These are phyloP conservation scores for Oryzias dopingdopingensis DNA, from an alignment of 2,797 vertebrate species.

Conservation along the genomic window DNA sequence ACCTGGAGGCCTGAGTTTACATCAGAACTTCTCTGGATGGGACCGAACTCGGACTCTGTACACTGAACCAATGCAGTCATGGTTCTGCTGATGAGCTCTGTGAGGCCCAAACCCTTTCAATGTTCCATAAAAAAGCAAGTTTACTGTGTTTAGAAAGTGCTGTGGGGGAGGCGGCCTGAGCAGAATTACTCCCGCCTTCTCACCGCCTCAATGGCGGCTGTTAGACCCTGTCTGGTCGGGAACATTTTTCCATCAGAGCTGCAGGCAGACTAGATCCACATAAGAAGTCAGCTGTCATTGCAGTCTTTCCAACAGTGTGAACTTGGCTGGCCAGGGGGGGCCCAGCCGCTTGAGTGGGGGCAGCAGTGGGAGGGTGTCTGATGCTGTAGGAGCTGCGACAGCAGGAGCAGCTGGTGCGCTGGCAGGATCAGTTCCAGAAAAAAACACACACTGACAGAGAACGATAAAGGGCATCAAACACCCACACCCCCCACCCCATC, in stretches of 20 bases:
- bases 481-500: conserved; percentile 33
- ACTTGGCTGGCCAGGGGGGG: conserved; percentile 47
- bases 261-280: conserved; percentile 35
- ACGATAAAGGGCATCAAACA: conserved; percentile 65
- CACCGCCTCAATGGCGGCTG: too few species aligned
- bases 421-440: conserved; percentile 56
- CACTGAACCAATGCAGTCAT: too few species aligned
- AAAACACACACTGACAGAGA: conserved; percentile 51
- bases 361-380: conserved; percentile 38
- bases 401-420: conserved; percentile 59
- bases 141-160: too few species aligned
- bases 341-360: conserved; percentile 24
- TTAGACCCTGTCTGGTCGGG: too few species aligned
- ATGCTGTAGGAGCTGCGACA: conserved; percentile 51
- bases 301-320: conserved; percentile 58
- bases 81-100: too few species aligned
- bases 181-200: too few species aligned
- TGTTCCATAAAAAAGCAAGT: too few species aligned
- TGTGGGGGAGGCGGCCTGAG: too few species aligned
- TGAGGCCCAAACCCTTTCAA: too few species aligned
- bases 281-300: conserved; percentile 57
- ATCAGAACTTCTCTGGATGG: too few species aligned
- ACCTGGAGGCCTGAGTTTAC: too few species aligned
- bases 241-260: conserved; percentile 7
- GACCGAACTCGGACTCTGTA: too few species aligned